A percentile compares a stretch with the other conserved stretches of the same genome.
phyloP scores from a whole-genome alignment of 2,797 vertebrate species.

The Prionace glauca region DNA sequence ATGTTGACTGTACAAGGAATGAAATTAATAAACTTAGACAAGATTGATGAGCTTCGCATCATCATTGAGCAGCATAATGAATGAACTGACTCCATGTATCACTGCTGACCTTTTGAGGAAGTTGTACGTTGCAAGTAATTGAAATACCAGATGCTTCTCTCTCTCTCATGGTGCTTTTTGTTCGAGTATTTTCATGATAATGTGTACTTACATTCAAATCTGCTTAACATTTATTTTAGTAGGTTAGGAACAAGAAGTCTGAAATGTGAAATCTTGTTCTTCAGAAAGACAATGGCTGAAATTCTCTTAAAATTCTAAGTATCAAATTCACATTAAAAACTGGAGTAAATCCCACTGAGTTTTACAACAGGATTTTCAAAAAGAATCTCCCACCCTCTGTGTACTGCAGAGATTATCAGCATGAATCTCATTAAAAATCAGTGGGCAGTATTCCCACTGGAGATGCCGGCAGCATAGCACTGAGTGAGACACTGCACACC shows the following conservation, averaged over 20 bases:
- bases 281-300: neutral
- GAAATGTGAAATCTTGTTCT: neutral
- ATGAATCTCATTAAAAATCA: no score
- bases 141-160: neutral
- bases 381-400: no score
- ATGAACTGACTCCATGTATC: neutral
- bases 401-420: no score
- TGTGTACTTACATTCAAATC: neutral
- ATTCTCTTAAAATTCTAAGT: no score
- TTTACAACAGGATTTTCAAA: no score
- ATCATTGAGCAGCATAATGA: neutral
- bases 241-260: neutral
- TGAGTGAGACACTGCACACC: no score
- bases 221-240: neutral
- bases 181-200: neutral
- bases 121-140: neutral
- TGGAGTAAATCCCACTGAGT: no score
- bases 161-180: neutral
- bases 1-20: neutral
- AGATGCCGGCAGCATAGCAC: no score
- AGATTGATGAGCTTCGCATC: neutral
- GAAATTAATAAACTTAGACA: neutral
- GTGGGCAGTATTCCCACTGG: no score
- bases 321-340: no score
- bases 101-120: neutral